Evolutionary conservation across 2,797 vertebrate genomes (phyloP), one percentile per base, ranked within the genome.

Genomic region (Hirundo rustica): DNA sequence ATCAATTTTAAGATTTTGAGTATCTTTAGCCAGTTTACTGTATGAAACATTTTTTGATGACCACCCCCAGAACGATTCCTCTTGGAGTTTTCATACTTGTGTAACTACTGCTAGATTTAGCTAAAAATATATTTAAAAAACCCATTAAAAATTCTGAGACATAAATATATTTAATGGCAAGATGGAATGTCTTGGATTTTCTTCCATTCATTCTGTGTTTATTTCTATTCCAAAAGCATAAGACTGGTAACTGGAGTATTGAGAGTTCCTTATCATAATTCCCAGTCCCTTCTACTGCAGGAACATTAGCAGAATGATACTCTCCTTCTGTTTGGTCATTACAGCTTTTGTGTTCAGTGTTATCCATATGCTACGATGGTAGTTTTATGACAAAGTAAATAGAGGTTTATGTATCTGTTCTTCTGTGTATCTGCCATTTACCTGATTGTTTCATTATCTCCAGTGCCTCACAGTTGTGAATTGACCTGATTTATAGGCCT

Each of bases 321-420:
- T 70, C 36, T 84, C 45, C 15, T 32, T 79, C 79, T 86, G 38
- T 47, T 53, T 70, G 21, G 50, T 51, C 36, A 88, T 81, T 72
- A 60, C 10, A 54, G 47, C 54, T 80, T 62, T 88, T 88, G 19
- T 75, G 16, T 44, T 81, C 29, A 1, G 16, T 70, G 40, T 53
- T 62, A 58, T 78, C 75, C n/a, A 21, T 72, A 81, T 25, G 21
- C 44, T 73, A 42, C 15, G 34, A 71, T 36, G 40, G 66, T 67
- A 72, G 65, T 65, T 92, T 94, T 84, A 85, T 76, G 66, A 62
- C 62, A 66, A 86, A 77, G 34, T 60, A 93, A 92, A 84, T 32
- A 57, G 34, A 72, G 23, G 23, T 78, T 72, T 23, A 30, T 38
- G 7, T 38, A 62, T 57, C 60, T 88, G 23, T 57, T 81, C 70